Evolutionary conservation across 92 coral and sea anemone genomes (phyloP).

Genomic region (Pocillopora meandrina): DNA sequence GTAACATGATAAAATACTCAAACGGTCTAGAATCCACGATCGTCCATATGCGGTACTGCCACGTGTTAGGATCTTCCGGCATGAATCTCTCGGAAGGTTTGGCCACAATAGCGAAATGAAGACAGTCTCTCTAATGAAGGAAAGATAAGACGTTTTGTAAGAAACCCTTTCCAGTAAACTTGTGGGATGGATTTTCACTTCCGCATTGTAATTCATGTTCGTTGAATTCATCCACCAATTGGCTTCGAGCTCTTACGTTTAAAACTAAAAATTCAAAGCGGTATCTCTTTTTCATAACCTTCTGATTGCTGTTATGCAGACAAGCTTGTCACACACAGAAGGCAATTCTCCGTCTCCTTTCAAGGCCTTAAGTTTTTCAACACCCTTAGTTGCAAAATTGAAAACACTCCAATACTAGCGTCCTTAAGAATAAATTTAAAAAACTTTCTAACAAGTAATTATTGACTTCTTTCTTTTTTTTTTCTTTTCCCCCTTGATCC

Average conservation of each 20-base stretch:
- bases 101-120: conserved; percentile 93
- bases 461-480: too few species aligned
- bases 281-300: too few species aligned
- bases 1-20: conserved; percentile 93
- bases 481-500: too few species aligned
- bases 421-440: too few species aligned
- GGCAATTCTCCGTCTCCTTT: too few species aligned
- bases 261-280: too few species aligned
- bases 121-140: conserved; percentile 83
- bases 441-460: too few species aligned
- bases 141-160: not conserved
- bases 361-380: too few species aligned
- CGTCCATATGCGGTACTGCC: conserved; percentile 95
- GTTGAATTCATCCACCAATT: not conserved
- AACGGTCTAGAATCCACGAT: conserved; percentile 95
- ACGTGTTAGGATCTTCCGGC: conserved; percentile 97
- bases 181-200: not conserved
- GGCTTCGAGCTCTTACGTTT: not conserved
- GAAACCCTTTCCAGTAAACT: not conserved
- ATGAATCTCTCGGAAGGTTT: conserved; percentile 94
- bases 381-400: too few species aligned
- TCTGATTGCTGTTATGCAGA: not conserved
- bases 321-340: not conserved
- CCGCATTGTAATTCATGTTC: not conserved
- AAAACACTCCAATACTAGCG: too few species aligned